These are phyloP conservation scores for Paracentrotus lividus DNA, from an alignment of 53 echinoderm and acorn worm species.

Conservation along the genomic window DNA sequence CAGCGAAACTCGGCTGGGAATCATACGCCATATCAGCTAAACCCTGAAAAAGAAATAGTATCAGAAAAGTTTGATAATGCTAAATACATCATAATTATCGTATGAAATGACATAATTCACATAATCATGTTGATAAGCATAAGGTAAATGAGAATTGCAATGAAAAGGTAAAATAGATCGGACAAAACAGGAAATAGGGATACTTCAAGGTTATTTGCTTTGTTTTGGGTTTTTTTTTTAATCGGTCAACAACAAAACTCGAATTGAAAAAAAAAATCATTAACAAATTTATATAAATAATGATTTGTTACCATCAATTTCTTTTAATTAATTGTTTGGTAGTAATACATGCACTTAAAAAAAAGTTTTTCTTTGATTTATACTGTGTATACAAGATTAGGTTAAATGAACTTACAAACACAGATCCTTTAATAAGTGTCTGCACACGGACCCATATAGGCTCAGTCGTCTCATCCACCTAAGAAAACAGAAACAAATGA, in stretches of 20 bases:
- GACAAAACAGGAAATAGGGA: neutral
- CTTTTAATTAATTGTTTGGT: no score
- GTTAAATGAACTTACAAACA: constrained; percentile 81
- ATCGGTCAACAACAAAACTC: neutral
- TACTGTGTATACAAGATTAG: no score
- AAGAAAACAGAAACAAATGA: neutral
- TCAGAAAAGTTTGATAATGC: neutral
- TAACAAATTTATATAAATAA: no score
- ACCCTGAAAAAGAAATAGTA: constrained; percentile 71
- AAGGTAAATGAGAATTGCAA: neutral
- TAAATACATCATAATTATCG: neutral
- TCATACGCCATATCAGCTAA: constrained; percentile 88
- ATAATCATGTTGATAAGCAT: neutral
- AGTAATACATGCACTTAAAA: no score
- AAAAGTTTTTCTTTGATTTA: no score
- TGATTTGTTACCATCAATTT: no score
- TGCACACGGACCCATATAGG: constrained; percentile 88
- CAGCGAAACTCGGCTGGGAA: constrained; percentile 88
- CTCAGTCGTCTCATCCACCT: constrained; percentile 79
- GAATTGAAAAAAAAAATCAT: no score
- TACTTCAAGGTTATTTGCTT: no score
- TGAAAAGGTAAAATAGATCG: neutral
- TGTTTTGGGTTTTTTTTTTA: no score
- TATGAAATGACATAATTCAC: neutral
- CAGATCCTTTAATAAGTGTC: constrained; percentile 87